Percentiles rank a stretch among this genome's conserved stretches.
Evolutionary conservation across 2,113 vertebrate genomes (phyloP).

Genomic region (Charadrius vociferus): DNA sequence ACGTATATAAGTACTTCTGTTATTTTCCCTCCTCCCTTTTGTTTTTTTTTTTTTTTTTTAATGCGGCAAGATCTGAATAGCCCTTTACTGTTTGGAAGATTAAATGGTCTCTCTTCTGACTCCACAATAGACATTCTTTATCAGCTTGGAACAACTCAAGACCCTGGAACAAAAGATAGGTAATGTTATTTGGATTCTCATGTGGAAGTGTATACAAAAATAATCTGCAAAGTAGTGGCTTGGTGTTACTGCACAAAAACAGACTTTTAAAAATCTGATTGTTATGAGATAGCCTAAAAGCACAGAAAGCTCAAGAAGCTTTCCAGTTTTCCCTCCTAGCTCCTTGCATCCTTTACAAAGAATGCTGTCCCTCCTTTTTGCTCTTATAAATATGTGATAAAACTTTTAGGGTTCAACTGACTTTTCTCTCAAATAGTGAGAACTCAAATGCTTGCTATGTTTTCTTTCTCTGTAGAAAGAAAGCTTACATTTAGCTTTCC

Average conservation of each 20-base stretch:
- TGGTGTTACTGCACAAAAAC: background rate
- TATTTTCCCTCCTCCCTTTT: slow-evolving; percentile 4
- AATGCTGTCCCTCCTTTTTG: background rate
- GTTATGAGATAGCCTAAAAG: background rate
- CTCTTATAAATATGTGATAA: background rate
- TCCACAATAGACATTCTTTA: slow-evolving; percentile 99
- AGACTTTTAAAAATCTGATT: background rate
- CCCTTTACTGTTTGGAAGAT: slow-evolving; percentile 94
- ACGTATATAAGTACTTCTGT: slow-evolving; percentile 34
- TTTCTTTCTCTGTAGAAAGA: background rate
- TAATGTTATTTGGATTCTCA: slow-evolving; percentile 65
- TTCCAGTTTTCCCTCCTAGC: background rate
- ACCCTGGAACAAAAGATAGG: slow-evolving; percentile 97
- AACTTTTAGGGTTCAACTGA: background rate
- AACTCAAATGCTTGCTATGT: background rate
- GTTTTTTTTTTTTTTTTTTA: background rate
- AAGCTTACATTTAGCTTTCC: background rate
- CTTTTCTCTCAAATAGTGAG: background rate
- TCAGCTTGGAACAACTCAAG: slow-evolving; percentile 97
- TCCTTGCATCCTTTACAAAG: background rate
- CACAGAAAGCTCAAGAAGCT: background rate
- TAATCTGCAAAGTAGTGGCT: background rate
- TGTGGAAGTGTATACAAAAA: background rate
- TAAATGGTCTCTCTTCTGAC: slow-evolving; percentile 97
- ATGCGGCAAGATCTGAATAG: slow-evolving; percentile 91